Base-by-base conservation (phyloP, 2,888 invertebrate genomes). In the Tiliacea aurago region DNA sequence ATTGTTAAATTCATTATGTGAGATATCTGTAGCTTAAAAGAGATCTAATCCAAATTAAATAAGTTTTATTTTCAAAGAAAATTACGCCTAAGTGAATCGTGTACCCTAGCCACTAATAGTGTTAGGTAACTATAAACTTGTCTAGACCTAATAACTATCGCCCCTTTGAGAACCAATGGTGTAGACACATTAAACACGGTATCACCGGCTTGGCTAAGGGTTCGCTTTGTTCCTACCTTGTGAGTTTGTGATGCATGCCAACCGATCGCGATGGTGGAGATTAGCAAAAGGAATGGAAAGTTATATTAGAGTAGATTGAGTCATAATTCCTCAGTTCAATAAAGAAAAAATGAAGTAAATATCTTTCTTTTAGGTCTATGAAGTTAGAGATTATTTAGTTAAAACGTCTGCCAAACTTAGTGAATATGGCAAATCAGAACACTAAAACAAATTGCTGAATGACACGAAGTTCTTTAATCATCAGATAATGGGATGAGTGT, bases 131-230 rank as follows among this genome's bases (percentile, higher is more conserved):
- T 63, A 71, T 64, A 58, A 64, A 43, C 55, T 18, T 49, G 76
- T 78, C 78, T 77, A 78, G 53, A 73, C 64, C 18, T 28, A 6
- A 73, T 33, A 51, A 62, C 23, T 43, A 56, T 53, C 37, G 53
- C 10, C 15, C 58, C 68, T 79, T 85, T 86, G 83, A 84, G 83
- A 78, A 64, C 64, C 81, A 63, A 33, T 77, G 83, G 20, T 33
- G 65, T 81, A 86, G 77, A 83, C 83, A 81, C 70, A 79, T 69
- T 84, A 83, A 77, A 81, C 70, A 72, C 63, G 81, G 81, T 70
- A 74, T 70, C 58, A 65, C 61, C 68, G 64, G 67, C 78, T 73
- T 79, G 76, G 76, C 81, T 77, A 84, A 83, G 83, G 81, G 83
- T 73, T 71, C 66, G 43, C 76, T 76, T 77, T 84, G 83, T 81